Base-by-base conservation (phyloP, 2,888 invertebrate genomes). In the Volucella inanis region DNA sequence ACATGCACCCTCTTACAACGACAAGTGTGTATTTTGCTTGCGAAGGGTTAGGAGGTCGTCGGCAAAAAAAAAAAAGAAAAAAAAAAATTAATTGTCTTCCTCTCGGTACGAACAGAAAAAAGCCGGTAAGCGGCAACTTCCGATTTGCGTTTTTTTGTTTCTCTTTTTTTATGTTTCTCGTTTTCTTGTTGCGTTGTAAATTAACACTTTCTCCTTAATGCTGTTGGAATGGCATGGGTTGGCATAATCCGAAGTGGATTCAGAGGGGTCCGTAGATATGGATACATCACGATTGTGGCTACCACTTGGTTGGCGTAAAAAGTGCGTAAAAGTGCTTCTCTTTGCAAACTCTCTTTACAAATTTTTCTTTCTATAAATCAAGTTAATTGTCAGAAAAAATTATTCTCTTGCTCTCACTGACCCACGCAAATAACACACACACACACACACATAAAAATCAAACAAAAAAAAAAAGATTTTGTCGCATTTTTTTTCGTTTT, bases 41-140 rank as follows among this genome's bases (percentile, higher is more conserved):
- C 10, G 49, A 14, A 14, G 54, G 18, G 47, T 61, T 64, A 39
- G 55, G 18, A 65, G 74, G 59, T 59, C 15, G 74, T 55, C 71
- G 50, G 54, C 64, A 45, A 41, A 50, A 38, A 57, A 50, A 57
- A 50, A 55, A 77, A 79, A 52, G 2, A 22, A 22, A 22, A 22
- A 59, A 65, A 65, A 61, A 50, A 62, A 47, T 41, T 11, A 61
- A 67, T 61, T 62, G 55, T 62, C 41, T 74, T 74, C n/a, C 43
- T 47, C 38, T 52, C 14, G 41, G 52, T 8, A 55, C 11, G 49
- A 45, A 54, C 55, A 70, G 8, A 75, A 75, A 85, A 80, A 80
- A 72, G 80, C 85, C 81, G 85, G 85, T 85, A 85, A 85, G 76
- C 80, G 80, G 76, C 72, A 85, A 76, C 76, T 85, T 85, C 85